Conservation (phyloP, 2,113 vertebrate species). For the Lasiurus borealis region DNA sequence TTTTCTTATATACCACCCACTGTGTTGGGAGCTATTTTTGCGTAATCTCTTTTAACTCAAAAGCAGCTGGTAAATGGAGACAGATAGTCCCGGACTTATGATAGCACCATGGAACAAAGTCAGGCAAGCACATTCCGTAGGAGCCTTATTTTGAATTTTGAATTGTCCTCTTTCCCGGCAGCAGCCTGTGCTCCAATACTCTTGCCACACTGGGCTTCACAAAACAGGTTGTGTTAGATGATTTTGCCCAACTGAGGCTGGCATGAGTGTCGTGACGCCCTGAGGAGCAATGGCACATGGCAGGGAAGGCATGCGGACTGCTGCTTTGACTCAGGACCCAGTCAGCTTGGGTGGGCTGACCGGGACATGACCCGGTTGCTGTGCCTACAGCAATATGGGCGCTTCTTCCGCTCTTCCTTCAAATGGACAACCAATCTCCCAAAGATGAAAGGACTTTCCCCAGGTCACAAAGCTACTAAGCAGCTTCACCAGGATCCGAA, state of each 20-base stretch:
- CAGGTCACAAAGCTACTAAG: slow-evolving; percentile 53
- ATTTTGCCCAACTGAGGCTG: neutral
- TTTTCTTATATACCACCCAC: neutral
- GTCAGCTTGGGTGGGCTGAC: neutral
- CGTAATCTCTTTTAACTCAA: neutral
- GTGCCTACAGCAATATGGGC: neutral
- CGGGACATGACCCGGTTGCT: too few species aligned
- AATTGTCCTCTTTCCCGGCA: neutral
- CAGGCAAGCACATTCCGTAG: too few species aligned
- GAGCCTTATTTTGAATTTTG: neutral
- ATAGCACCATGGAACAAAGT: too few species aligned
- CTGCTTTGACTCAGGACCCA: neutral
- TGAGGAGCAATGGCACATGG: too few species aligned
- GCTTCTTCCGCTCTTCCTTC: neutral
- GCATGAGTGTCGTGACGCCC: neutral
- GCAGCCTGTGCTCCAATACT: too few species aligned
- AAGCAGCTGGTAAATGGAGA: neutral
- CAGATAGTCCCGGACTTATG: neutral
- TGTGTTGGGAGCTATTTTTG: neutral
- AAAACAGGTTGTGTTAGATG: neutral
- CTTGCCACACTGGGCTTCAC: neutral
- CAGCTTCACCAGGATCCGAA: neutral
- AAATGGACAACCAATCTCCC: slow-evolving; percentile 13
- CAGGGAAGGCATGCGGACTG: neutral
- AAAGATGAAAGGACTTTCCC: neutral